These are phyloP conservation scores for Uria lomvia DNA, from an alignment of 2,113 vertebrate species.

Conservation along the genomic window DNA sequence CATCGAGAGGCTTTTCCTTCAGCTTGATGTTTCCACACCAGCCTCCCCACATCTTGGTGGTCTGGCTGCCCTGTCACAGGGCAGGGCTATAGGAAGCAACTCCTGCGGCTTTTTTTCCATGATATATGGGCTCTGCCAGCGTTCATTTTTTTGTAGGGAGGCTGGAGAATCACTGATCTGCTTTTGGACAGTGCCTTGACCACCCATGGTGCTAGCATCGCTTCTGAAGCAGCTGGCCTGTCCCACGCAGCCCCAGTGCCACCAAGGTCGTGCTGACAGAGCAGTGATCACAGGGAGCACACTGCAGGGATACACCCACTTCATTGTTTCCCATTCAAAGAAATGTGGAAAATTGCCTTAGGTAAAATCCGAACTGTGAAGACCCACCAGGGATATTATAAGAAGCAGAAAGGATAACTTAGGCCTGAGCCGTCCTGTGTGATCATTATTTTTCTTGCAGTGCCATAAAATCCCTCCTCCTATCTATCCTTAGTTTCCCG, in stretches of 20 bases:
- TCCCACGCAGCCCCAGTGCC: not conserved
- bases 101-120: not conserved
- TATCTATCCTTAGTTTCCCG: not conserved
- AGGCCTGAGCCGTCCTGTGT: not conserved
- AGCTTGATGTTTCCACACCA: not conserved
- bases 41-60: not conserved
- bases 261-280: not conserved
- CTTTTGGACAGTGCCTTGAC: not conserved
- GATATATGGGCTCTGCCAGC: not conserved
- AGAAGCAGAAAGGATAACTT: not conserved
- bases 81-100: not conserved
- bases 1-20: not conserved
- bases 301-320: not conserved
- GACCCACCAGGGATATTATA: not conserved
- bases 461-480: not conserved
- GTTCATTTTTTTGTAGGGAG: not conserved
- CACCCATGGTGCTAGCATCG: not conserved
- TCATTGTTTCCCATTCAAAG: not conserved
- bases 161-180: not conserved
- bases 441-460: not conserved
- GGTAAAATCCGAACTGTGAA: not conserved
- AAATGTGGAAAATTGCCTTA: constrained; percentile 29
- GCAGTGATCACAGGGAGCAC: not conserved
- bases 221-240: not conserved
- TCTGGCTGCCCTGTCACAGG: not conserved